Conservation (phyloP, 2,113 vertebrate genomes). For the Campylomormyrus tamandua region DNA sequence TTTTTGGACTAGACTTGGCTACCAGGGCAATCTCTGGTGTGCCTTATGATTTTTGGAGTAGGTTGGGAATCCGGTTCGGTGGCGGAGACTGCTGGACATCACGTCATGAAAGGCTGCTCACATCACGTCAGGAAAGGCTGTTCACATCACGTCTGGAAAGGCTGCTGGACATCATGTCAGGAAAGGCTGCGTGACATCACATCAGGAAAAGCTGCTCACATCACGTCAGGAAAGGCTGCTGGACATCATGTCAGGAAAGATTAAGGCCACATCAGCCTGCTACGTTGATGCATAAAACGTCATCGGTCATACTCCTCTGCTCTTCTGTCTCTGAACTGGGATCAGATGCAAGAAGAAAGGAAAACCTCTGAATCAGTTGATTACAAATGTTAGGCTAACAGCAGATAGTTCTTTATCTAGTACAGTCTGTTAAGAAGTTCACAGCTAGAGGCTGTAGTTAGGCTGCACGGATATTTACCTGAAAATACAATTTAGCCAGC, state of each 20-base stretch:
- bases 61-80: not conserved
- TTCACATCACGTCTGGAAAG: too few species aligned
- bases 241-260: not conserved
- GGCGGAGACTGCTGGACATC: not conserved
- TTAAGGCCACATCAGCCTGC: not conserved
- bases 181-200: not conserved
- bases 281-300: not conserved
- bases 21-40: not conserved
- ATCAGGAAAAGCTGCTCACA: too few species aligned
- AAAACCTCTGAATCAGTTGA: not conserved
- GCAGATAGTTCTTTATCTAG: not conserved
- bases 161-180: too few species aligned
- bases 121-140: too few species aligned
- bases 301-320: not conserved
- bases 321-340: not conserved
- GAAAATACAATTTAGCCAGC: not conserved
- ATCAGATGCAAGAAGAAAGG: not conserved
- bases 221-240: not conserved
- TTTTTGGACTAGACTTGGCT: not conserved
- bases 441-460: not conserved
- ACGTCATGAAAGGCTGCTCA: not conserved
- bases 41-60: not conserved
- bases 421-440: not conserved
- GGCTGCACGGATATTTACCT: not conserved
- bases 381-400: not conserved